These are phyloP conservation scores for Sesamia inferens DNA, from an alignment of 2,888 invertebrate species.

Conservation along the genomic window DNA sequence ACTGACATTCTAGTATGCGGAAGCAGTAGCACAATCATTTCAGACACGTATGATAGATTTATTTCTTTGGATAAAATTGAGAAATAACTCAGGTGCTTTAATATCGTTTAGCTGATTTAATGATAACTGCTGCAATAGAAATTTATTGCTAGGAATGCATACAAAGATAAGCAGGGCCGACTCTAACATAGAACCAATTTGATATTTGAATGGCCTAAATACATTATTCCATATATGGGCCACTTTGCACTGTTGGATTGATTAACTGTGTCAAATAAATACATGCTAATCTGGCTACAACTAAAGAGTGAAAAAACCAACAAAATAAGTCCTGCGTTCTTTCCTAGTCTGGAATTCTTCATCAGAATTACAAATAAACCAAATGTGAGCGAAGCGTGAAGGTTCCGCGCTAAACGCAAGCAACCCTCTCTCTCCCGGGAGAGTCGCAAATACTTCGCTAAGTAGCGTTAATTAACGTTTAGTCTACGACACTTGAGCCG, in stretches of 20 bases:
- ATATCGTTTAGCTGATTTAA: constrained; percentile 11
- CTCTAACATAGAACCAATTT: not conserved
- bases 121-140: constrained; percentile 4
- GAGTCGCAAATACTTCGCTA: constrained; percentile 55
- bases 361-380: constrained; percentile 38
- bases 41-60: constrained; percentile 44
- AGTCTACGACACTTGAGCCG: constrained; percentile 49
- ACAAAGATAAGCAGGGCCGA: not conserved
- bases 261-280: not conserved
- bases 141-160: not conserved
- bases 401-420: constrained; percentile 24
- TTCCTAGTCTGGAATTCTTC: constrained; percentile 7
- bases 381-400: constrained; percentile 19
- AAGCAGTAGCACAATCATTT: constrained; percentile 43
- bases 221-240: not conserved
- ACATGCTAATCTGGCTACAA: not conserved
- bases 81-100: constrained; percentile 36
- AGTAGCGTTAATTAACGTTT: constrained; percentile 58
- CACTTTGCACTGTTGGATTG: not conserved
- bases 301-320: not conserved
- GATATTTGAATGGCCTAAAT: not conserved
- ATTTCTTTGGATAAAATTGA: constrained; percentile 46
- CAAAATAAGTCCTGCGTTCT: not conserved
- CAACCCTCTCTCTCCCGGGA: constrained; percentile 38
- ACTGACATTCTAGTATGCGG: constrained; percentile 51